A percentile compares a stretch with the other conserved stretches of the same genome.
These are phyloP conservation scores for Uria lomvia DNA, from an alignment of 2,113 vertebrate genomes.

Conservation along the genomic window DNA sequence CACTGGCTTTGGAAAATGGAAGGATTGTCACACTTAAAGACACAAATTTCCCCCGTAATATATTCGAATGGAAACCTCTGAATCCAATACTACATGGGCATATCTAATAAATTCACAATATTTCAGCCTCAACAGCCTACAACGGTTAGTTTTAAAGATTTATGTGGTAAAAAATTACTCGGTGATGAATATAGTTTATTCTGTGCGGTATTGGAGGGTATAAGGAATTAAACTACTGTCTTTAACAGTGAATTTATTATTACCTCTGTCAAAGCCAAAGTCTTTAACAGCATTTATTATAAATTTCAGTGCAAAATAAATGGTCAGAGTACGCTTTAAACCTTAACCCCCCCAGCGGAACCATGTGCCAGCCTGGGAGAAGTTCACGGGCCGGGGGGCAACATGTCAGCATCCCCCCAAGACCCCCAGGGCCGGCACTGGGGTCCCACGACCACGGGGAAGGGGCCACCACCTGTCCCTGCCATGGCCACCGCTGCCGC, in stretches of 20 bases:
- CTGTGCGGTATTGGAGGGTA: conserved; percentile 73
- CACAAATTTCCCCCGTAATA: conserved; percentile 76
- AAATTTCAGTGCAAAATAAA: conserved; percentile 71
- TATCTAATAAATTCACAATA: conserved; percentile 76
- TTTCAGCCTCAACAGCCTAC: conserved; percentile 76
- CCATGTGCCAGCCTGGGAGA: not conserved
- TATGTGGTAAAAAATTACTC: conserved; percentile 76
- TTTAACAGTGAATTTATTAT: conserved; percentile 80
- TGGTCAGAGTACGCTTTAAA: not conserved
- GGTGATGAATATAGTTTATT: conserved; percentile 76
- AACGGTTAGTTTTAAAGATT: conserved; percentile 76
- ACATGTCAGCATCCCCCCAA: rapidly evolving
- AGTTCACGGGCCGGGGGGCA: not conserved
- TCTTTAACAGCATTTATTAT: conserved; percentile 74
- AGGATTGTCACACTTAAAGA: conserved; percentile 72
- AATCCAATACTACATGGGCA: conserved; percentile 75
- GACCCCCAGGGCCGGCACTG: rapidly evolving
- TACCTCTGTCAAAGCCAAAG: conserved; percentile 79
- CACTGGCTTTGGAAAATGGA: conserved; percentile 56
- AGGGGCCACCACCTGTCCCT: not conserved
- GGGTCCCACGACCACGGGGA: rapidly evolving
- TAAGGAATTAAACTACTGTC: conserved; percentile 77
- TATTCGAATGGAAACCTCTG: conserved; percentile 78
- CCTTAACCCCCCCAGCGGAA: not conserved
- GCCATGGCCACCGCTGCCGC: not conserved